Percentiles rank a stretch among this genome's conserved stretches.
These are phyloP conservation scores for Rhinatrema bivittatum DNA, from an alignment of 2,797 vertebrate genomes.

Conservation along the genomic window DNA sequence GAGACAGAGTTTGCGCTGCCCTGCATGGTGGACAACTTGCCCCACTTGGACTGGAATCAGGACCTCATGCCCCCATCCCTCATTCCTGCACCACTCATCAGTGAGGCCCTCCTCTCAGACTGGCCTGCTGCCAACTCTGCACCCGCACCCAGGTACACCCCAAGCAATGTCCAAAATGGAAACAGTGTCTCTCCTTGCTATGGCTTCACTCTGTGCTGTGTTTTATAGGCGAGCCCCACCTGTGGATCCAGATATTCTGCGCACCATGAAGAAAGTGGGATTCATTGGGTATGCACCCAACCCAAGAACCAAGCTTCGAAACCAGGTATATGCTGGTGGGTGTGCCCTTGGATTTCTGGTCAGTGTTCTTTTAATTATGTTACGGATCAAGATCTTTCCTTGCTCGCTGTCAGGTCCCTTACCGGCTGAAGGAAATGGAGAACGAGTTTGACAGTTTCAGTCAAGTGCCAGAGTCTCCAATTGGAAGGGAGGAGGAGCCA, in stretches of 20 bases:
- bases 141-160: constrained; percentile 78
- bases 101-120: constrained; percentile 80
- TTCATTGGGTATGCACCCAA: constrained; percentile 96
- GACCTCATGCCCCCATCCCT: constrained; percentile 89
- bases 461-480: constrained; percentile 88
- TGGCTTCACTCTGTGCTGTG: too few species aligned
- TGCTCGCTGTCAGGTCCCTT: constrained; percentile 79
- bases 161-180: too few species aligned
- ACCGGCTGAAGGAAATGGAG: constrained; percentile 85
- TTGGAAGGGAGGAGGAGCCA: constrained; percentile 88
- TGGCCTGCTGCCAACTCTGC: constrained; percentile 71
- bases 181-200: too few species aligned
- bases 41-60: constrained; percentile 92
- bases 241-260: constrained; percentile 88
- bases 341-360: too few species aligned
- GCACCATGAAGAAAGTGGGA: constrained; percentile 95
- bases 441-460: constrained; percentile 88
- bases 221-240: constrained; percentile 78
- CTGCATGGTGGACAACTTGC: constrained; percentile 85
- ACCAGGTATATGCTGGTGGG: constrained; percentile 63
- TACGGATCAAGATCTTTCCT: too few species aligned
- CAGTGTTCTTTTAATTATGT: too few species aligned
- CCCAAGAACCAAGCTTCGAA: constrained; percentile 84
- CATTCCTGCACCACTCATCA: constrained; percentile 83
- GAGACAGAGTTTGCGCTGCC: constrained; percentile 89